Conservation (phyloP, 1,140 invertebrate species). For the Nasonia vitripennis region DNA sequence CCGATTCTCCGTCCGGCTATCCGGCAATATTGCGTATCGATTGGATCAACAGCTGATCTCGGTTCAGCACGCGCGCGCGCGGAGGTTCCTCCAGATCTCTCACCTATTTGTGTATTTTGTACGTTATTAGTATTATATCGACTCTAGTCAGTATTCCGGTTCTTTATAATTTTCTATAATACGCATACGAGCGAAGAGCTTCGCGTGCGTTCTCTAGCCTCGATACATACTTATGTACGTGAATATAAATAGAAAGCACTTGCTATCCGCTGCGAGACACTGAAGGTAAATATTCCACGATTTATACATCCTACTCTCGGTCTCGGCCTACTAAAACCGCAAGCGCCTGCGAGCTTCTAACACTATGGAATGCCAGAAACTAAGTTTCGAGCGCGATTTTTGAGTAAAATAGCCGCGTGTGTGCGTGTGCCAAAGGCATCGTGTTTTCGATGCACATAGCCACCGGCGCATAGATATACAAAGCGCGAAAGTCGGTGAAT, state of each 20-base stretch:
- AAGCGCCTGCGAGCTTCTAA: no score
- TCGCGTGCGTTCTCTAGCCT: background rate
- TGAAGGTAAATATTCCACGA: constrained; percentile 28
- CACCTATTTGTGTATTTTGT: background rate
- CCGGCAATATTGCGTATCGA: constrained; percentile 27
- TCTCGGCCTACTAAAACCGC: no score
- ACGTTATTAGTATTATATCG: background rate
- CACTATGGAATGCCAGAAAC: no score
- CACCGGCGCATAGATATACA: constrained; percentile 10
- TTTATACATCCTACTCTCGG: background rate
- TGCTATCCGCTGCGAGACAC: background rate
- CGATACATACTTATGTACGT: background rate
- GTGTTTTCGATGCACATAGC: background rate
- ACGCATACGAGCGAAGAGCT: background rate
- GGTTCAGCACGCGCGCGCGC: background rate
- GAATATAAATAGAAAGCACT: background rate
- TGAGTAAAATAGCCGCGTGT: background rate
- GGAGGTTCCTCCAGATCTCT: background rate
- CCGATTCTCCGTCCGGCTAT: constrained; percentile 58
- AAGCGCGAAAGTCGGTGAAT: background rate
- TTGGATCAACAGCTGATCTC: background rate
- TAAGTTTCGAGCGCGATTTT: background rate
- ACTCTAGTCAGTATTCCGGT: background rate
- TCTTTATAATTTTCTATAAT: background rate
- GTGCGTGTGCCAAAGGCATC: background rate